Conservation (phyloP, 2,888 invertebrate species). For the Euclidia mi region DNA sequence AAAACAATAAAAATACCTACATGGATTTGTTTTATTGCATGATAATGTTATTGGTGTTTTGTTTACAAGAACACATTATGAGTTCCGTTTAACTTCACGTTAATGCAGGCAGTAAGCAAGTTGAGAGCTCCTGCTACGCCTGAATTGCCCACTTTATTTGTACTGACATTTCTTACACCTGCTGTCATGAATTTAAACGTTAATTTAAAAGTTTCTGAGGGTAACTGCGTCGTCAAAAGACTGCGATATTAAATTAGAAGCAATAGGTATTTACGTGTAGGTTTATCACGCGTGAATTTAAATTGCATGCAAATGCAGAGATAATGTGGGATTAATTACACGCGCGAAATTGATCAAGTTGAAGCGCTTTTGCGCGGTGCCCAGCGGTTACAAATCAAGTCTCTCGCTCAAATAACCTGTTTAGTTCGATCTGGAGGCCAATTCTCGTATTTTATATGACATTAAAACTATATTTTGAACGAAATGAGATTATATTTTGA, state of each 20-base stretch:
- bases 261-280: constrained; percentile 23
- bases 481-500: too few relatives aligned
- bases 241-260: constrained; percentile 5
- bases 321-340: constrained; percentile 51
- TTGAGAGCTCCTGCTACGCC: neutral
- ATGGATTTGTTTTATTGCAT: constrained; percentile 12
- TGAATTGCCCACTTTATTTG: constrained; percentile 13
- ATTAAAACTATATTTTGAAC: too few relatives aligned
- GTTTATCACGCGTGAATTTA: constrained; percentile 30
- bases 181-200: constrained; percentile 21
- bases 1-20: constrained; percentile 8
- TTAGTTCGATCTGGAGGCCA: too few relatives aligned
- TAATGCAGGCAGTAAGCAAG: constrained; percentile 17
- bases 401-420: constrained; percentile 33
- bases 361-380: constrained; percentile 21
- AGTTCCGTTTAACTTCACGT: constrained; percentile 11
- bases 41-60: constrained; percentile 15
- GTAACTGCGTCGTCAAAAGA: constrained; percentile 8
- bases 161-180: constrained; percentile 23
- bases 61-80: constrained; percentile 28
- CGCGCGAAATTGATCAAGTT: constrained; percentile 31
- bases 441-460: too few relatives aligned
- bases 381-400: constrained; percentile 29
- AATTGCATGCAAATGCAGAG: constrained; percentile 40
- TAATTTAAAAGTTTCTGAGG: neutral